A percentile compares a stretch with the other conserved stretches of the same genome.
phyloP scores from a whole-genome alignment of 2,797 vertebrate species.

The Acipenser ruthenus region DNA sequence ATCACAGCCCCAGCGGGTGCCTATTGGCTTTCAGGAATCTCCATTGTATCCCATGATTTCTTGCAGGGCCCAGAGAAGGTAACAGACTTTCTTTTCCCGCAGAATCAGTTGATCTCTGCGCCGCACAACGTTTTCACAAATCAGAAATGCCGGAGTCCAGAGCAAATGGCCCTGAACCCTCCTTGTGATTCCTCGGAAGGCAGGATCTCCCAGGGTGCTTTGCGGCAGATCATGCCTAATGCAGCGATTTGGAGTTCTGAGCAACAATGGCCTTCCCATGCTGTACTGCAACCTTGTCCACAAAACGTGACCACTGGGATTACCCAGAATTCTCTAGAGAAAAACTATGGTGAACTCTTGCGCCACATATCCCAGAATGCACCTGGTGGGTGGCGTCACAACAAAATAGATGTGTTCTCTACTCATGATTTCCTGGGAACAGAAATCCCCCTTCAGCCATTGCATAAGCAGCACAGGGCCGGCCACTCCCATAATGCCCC shows the following conservation, averaged over 20 bases:
- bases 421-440: conserved; percentile 8
- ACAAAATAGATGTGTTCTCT: conserved; percentile 2
- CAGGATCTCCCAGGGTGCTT: no score
- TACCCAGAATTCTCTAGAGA: no score
- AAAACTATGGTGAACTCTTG: not conserved
- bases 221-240: not conserved
- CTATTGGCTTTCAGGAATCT: not conserved
- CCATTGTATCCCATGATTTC: no score
- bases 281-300: conserved; percentile 4
- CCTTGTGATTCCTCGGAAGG: no score
- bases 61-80: not conserved
- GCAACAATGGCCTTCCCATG: conserved; percentile 2
- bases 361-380: conserved; percentile 2
- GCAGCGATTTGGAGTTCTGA: not conserved
- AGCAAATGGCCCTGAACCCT: not conserved
- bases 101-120: not conserved
- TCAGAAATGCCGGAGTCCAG: not conserved
- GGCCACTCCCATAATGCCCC: conserved; percentile 31
- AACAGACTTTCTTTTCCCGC: not conserved
- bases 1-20: conserved; percentile 45
- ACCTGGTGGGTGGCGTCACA: conserved; percentile 2
- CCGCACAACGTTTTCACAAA: no score
- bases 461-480: conserved; percentile 13
- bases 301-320: no score
- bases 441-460: not conserved